Conservation (phyloP, 2,113 vertebrate species). For the Saguinus midas region DNA sequence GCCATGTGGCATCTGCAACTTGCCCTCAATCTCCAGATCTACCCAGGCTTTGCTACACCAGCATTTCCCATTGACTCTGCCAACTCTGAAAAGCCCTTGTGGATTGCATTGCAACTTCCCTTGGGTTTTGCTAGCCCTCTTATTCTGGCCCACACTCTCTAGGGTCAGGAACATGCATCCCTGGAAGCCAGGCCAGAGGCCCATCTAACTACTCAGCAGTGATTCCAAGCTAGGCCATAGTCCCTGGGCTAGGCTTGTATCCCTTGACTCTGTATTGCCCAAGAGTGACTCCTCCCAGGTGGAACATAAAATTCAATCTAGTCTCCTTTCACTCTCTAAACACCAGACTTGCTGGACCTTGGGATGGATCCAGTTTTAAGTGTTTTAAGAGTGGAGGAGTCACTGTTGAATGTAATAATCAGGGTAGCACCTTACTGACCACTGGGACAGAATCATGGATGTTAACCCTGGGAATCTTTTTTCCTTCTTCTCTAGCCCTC, state of each 20-base stretch:
- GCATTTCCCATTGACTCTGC: neutral
- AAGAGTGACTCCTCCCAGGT: neutral
- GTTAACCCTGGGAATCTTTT: neutral
- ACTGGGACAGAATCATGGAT: neutral
- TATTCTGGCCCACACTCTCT: neutral
- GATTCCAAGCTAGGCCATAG: neutral
- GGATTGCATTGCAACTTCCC: no score
- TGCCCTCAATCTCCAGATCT: neutral
- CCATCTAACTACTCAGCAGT: neutral
- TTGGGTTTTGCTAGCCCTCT: neutral
- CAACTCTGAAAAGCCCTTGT: neutral
- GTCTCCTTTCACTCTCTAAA: neutral
- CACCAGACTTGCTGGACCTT: neutral
- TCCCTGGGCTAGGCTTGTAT: neutral
- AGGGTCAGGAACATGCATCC: neutral
- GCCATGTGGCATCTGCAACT: neutral
- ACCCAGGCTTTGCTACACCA: neutral
- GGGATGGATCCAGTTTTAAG: neutral
- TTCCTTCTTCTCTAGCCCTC: neutral
- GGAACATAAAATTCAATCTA: neutral
- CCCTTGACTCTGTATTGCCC: neutral
- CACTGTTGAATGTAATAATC: neutral
- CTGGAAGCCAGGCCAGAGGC: neutral
- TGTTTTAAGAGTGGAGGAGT: neutral
- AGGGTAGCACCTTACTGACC: neutral